A percentile compares a stretch with the other conserved stretches of the same genome.
Conservation (phyloP, 1,140 invertebrate genomes). For the Lepidurus arcticus region DNA sequence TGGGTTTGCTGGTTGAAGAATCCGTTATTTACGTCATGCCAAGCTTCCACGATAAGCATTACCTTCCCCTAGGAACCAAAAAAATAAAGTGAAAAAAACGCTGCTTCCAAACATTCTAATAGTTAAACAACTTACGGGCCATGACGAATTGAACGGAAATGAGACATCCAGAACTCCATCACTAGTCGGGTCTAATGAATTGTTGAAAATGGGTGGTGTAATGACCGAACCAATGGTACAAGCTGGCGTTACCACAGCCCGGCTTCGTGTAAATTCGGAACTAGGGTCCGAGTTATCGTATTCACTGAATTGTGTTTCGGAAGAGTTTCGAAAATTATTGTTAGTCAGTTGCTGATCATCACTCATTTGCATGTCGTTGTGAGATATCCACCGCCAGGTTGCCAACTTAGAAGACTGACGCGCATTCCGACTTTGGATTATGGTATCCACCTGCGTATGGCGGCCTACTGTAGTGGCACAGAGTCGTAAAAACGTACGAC, state of each 20-base stretch:
- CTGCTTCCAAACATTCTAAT: background rate
- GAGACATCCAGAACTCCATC: background rate
- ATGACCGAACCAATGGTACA: background rate
- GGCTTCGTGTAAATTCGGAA: background rate
- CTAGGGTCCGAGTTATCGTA: background rate
- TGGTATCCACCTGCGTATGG: background rate
- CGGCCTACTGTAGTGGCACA: conserved; percentile 3
- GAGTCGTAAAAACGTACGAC: background rate
- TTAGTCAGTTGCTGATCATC: background rate
- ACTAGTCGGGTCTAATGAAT: background rate
- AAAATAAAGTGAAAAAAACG: background rate
- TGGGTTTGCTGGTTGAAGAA: background rate
- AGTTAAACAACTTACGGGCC: background rate
- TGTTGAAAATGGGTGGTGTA: background rate
- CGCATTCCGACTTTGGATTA: background rate
- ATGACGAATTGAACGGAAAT: conserved; percentile 6
- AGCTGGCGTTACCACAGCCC: background rate
- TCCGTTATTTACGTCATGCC: background rate
- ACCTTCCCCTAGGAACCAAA: background rate
- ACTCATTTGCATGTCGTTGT: background rate
- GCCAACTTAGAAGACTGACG: background rate
- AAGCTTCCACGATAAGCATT: background rate
- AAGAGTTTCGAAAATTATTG: background rate
- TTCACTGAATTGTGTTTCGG: background rate
- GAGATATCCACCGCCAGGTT: background rate